A percentile compares a stretch with the other conserved stretches of the same genome.
Conservation (phyloP, 2,797 vertebrate species). For the Antennarius maculatus region DNA sequence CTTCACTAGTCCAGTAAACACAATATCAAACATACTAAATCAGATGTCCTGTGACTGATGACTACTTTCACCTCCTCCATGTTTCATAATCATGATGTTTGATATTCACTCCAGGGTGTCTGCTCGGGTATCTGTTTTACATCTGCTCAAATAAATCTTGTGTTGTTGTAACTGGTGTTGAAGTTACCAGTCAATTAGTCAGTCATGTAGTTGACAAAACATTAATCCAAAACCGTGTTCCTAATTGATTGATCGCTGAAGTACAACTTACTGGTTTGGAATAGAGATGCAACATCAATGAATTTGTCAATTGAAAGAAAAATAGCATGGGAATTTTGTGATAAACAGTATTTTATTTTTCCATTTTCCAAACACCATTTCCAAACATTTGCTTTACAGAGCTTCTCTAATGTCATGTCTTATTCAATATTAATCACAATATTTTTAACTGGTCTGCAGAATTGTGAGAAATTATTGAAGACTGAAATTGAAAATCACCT, state of each 20-base stretch:
- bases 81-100: conserved; percentile 46
- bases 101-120: conserved; percentile 38
- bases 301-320: too few species aligned
- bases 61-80: conserved; percentile 42
- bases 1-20: conserved; percentile 44
- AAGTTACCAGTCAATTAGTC: background rate
- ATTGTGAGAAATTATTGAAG: background rate
- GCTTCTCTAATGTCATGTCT: background rate
- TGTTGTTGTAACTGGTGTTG: background rate
- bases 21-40: conserved; percentile 48
- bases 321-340: background rate
- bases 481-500: background rate
- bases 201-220: background rate
- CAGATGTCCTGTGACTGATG: conserved; percentile 45
- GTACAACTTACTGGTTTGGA: background rate
- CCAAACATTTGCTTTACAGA: background rate
- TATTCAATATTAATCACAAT: background rate
- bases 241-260: background rate
- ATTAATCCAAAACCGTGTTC: background rate
- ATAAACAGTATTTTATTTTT: background rate
- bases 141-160: background rate
- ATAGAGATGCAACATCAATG: background rate
- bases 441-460: background rate
- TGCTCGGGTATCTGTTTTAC: conserved; percentile 27
- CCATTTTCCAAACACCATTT: background rate